These are phyloP conservation scores for Stichopus horrens DNA, from an alignment of 53 echinoderm and acorn worm species.

Conservation along the genomic window DNA sequence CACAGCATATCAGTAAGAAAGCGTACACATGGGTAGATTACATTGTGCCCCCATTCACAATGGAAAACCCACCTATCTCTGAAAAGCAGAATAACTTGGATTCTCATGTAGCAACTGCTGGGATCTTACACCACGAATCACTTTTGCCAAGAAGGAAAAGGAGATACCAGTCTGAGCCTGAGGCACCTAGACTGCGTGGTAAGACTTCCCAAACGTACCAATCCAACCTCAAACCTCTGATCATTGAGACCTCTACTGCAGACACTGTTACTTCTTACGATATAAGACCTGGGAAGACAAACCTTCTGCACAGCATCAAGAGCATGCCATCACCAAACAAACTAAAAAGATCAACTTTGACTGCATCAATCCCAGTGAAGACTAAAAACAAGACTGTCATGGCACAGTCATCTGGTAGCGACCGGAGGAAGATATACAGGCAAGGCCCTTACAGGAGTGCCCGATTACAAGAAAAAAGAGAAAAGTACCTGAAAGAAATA, in stretches of 20 bases:
- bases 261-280: constrained; percentile 33
- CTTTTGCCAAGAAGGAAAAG: constrained; percentile 46
- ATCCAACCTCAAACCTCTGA: constrained; percentile 39
- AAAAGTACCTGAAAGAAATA: constrained; percentile 34
- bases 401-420: constrained; percentile 14
- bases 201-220: constrained; percentile 41
- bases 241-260: constrained; percentile 24
- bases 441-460: constrained; percentile 49
- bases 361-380: constrained; percentile 64
- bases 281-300: constrained; percentile 44
- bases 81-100: constrained; percentile 59
- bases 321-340: constrained; percentile 60
- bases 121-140: constrained; percentile 63
- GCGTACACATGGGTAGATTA: constrained; percentile 83
- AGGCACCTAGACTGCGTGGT: constrained; percentile 59
- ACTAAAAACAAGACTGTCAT: constrained; percentile 45
- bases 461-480: constrained; percentile 41
- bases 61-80: constrained; percentile 75
- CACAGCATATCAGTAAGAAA: constrained; percentile 50
- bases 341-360: constrained; percentile 54
- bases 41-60: constrained; percentile 83
- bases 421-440: constrained; percentile 38
- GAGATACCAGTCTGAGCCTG: constrained; percentile 7
- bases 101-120: constrained; percentile 52
- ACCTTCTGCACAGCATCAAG: constrained; percentile 58